Evolutionary conservation across 1,140 invertebrate species (phyloP), one percentile per base, ranked within the genome.

Genomic region (Sarcophaga peregrina): DNA sequence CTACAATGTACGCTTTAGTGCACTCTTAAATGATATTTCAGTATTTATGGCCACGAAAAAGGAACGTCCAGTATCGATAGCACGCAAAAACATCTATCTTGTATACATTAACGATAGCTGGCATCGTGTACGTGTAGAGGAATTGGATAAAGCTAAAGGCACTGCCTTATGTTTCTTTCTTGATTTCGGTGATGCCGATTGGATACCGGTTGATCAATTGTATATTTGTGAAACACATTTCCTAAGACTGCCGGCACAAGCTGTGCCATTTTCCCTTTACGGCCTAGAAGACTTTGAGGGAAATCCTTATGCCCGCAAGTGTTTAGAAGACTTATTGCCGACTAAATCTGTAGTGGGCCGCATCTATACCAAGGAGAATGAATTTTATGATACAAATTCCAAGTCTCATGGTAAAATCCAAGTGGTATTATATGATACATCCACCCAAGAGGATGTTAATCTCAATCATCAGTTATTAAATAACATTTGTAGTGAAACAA

Each of bases 271-370:
- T 1, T 86, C 86, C 47, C 84, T 90, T 83, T 90, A 89, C 58
- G 89, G 88, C 0, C 45, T 90, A 72, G 89, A 90, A 72, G 90
- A 90, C 82, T 90, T 90, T n/a, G 88, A 85, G 58, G 89, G 86
- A 46, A 87, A 90, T 85, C 89, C 88, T 5, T 85, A 88, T 83
- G 87, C 88, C 0, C 83, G 84, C 54, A 46, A 82, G 8, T 85
- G 86, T 46, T 78, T 90, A 46, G 58, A 84, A 8, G 83, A 85
- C 13, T 84, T 87, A 48, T 76, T 90, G 25, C 83, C 84, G 10
- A 85, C 82, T 0, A 88, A 89, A 81, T 86, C 84, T n/a, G 86
- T 90, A 1, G 86, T 90, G 20, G 88, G 86, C 8, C 85, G 88
- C 13, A 85, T 90, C 1, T 85, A 88, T 0, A 90, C 89, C 8